Evolutionary conservation across 1,140 invertebrate genomes (phyloP).

Genomic region (Melitaea cinxia): DNA sequence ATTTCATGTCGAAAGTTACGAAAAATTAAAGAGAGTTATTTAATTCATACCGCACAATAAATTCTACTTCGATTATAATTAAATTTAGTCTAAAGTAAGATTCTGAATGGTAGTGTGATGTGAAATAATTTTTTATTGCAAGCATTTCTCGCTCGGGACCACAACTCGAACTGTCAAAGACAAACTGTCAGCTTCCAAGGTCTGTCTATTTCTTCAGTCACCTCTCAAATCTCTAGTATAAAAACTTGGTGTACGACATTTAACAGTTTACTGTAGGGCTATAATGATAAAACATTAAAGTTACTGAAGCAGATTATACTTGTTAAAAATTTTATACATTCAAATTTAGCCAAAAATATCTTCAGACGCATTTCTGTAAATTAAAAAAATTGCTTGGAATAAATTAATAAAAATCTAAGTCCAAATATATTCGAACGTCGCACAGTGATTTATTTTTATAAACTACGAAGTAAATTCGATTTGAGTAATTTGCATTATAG

Average conservation of each 20-base stretch:
- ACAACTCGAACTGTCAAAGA: conserved; percentile 15
- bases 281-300: background rate
- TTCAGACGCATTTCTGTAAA: no score
- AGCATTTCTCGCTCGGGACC: conserved; percentile 24
- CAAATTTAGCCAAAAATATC: background rate
- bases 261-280: background rate
- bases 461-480: background rate
- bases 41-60: conserved; percentile 23
- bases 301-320: background rate
- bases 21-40: background rate
- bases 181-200: background rate
- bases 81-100: conserved; percentile 12
- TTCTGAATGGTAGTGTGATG: conserved; percentile 32
- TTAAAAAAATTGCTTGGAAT: no score
- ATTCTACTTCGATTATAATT: conserved; percentile 11
- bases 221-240: background rate
- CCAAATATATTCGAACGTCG: no score
- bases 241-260: background rate
- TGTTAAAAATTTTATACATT: background rate
- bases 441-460: background rate
- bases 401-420: no score
- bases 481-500: background rate
- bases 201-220: background rate
- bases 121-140: conserved; percentile 8
- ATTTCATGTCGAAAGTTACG: conserved; percentile 20